Conservation (phyloP, 2,113 vertebrate species). For the Gymnorhina tibicen region DNA sequence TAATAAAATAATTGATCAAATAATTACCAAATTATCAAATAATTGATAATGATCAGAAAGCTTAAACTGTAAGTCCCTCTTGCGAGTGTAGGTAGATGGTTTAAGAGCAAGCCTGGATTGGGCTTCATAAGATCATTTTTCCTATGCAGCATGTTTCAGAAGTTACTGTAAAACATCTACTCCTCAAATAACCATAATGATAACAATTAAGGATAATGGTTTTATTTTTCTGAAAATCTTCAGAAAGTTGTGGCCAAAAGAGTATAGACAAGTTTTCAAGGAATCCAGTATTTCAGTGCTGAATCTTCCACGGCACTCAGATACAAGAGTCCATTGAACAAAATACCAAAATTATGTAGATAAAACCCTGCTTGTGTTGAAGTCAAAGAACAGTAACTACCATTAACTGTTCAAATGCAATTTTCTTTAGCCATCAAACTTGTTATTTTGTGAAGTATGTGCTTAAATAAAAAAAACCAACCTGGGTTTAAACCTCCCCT, state of each 20-base stretch:
- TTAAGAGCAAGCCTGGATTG: background rate
- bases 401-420: background rate
- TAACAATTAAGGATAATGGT: background rate
- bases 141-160: background rate
- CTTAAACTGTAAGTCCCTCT: background rate
- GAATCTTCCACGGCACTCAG: background rate
- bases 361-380: background rate
- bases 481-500: background rate
- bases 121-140: background rate
- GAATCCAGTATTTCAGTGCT: background rate
- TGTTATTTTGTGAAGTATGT: background rate
- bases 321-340: background rate
- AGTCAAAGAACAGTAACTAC: background rate
- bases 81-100: background rate
- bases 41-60: background rate
- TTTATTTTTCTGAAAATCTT: background rate
- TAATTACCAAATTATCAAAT: no score
- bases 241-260: background rate
- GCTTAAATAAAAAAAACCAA: background rate
- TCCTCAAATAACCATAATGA: background rate
- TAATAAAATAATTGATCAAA: no score
- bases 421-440: background rate
- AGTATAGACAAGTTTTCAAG: background rate
- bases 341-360: background rate
- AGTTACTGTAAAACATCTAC: background rate